Percentiles rank a stretch among this genome's conserved stretches.
Conservation (phyloP, 2,113 vertebrate species). For the Heterochromis multidens region DNA sequence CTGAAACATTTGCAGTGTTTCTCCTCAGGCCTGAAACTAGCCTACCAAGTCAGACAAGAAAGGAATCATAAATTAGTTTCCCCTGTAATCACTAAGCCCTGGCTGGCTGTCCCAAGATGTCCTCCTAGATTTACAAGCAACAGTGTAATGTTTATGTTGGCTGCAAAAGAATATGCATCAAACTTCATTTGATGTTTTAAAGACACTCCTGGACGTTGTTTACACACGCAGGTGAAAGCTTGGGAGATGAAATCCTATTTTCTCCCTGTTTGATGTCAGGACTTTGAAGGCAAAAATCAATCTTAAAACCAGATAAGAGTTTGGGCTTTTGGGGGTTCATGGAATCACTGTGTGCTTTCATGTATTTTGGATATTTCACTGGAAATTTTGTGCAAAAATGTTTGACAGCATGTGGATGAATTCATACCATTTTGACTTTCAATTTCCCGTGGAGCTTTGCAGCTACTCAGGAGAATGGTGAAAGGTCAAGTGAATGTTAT, state of each 20-base stretch:
- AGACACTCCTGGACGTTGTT: conserved; percentile 68
- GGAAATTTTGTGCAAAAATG: conserved; percentile 3
- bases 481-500: not conserved
- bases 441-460: conserved; percentile 12
- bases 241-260: conserved; percentile 47
- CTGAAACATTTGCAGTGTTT: conserved; percentile 37
- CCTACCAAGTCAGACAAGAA: conserved; percentile 40
- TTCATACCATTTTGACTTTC: conserved; percentile 7
- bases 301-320: conserved; percentile 33
- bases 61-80: conserved; percentile 60
- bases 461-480: not conserved
- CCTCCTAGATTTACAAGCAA: conserved; percentile 72
- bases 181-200: conserved; percentile 72
- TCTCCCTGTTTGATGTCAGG: conserved; percentile 61
- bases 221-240: conserved; percentile 70
- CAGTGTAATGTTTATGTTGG: conserved; percentile 74
- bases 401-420: not conserved
- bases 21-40: conserved; percentile 42
- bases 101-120: conserved; percentile 66
- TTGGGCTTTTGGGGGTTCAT: not conserved
- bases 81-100: conserved; percentile 59
- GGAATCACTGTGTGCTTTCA: conserved; percentile 6
- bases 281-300: conserved; percentile 52
- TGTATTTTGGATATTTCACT: conserved; percentile 18
- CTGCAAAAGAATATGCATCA: conserved; percentile 62